These are phyloP conservation scores for Phaethon lepturus DNA, from an alignment of 2,113 vertebrate genomes.

Conservation along the genomic window DNA sequence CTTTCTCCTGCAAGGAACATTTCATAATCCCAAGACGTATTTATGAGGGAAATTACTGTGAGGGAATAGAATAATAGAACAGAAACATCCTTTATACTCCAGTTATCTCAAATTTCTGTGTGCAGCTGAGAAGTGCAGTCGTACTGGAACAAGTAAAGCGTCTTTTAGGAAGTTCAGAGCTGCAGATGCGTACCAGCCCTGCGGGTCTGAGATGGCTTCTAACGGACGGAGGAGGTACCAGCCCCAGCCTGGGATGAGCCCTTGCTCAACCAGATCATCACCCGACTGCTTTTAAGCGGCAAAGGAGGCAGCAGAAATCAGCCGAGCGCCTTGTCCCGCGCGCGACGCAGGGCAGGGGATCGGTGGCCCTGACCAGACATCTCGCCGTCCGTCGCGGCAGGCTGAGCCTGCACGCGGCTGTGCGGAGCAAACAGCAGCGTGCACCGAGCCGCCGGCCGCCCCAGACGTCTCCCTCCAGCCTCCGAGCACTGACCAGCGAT, in stretches of 20 bases:
- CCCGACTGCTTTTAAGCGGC: neutral
- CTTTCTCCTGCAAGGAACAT: neutral
- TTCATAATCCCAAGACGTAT: slow-evolving; percentile 48
- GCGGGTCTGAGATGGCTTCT: neutral
- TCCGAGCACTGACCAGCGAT: neutral
- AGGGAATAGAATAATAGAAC: slow-evolving; percentile 9
- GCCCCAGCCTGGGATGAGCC: neutral
- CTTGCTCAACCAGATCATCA: fast-evolving
- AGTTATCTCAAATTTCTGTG: slow-evolving; percentile 1
- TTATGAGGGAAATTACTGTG: slow-evolving; percentile 62
- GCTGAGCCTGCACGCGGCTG: neutral
- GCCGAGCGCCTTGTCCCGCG: neutral
- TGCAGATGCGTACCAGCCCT: neutral
- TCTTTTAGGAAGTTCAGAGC: neutral
- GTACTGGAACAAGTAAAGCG: neutral
- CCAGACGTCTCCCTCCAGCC: fast-evolving
- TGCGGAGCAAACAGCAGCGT: neutral
- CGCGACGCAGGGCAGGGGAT: neutral
- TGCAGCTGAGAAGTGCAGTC: neutral
- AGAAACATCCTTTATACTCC: slow-evolving; percentile 3
- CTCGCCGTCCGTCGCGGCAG: neutral
- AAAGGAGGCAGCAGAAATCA: neutral
- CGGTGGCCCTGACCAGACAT: neutral
- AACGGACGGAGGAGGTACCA: neutral
- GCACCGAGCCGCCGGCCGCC: fast-evolving